Evolutionary conservation across 2,113 vertebrate genomes (phyloP), one percentile per base, ranked within the genome.

Genomic region (Tupaia chinensis): DNA sequence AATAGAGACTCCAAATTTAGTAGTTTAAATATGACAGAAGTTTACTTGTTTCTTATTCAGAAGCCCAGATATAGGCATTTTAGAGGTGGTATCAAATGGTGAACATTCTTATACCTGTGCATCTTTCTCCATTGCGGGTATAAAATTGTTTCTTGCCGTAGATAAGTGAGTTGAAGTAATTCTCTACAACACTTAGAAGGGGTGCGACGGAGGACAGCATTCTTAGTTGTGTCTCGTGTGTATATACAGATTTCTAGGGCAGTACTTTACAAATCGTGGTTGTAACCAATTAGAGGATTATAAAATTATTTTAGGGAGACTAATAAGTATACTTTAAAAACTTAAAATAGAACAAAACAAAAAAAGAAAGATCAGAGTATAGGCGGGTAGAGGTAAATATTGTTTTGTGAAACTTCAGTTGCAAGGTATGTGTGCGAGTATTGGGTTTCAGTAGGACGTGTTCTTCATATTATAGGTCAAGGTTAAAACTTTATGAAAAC

Each of bases 171-270:
- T 23, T 29, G 20, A 63, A 5, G 72, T 77, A 65, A 65, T 74
- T 29, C 16, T 63, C 1, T 14, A 15, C 20, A 61, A 22, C 25
- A 54, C 34, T 56, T n/a, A 29, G 29, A 23, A 56, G 56, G n/a
- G 16, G 5, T 7, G 2, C 32, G 4, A 8, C 3, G 32, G 10
- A 7, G 44, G 61, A 0, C 9, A 25, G 4, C 19, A 2, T 10
- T 13, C 60, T 17, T 8, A 4, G 22, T 23, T 5, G 1, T 0
- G 7, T 29, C 61, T 60, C 74, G 5, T 1, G 0, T 19, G 1
- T n/a, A 32, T 22, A 0, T 34, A 12, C 27, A 61, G 54, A 61
- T 61, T 70, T 56, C 29, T 19, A 54, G 83, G 34, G 29, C 27
- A 23, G 56, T 44, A 78, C 90, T 83, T 23, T 27, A 53, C 54